Conservation (phyloP, 2,888 invertebrate species). For the Lochmaea capreae region DNA sequence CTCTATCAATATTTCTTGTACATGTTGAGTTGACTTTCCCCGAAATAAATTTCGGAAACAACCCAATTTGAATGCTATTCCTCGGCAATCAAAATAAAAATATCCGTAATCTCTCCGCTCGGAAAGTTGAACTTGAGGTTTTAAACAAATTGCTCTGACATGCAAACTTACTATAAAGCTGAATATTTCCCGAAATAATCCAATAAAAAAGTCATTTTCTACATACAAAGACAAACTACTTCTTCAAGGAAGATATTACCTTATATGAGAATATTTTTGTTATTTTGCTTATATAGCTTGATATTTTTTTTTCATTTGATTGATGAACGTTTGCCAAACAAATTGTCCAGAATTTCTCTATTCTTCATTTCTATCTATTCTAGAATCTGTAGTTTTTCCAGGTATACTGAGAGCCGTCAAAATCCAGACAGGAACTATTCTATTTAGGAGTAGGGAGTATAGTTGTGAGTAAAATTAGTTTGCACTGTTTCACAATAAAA, state of each 20-base stretch:
- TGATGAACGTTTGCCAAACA: not conserved
- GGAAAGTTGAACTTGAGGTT: constrained; percentile 36
- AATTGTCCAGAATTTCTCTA: not conserved
- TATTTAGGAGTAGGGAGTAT: no score
- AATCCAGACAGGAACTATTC: no score
- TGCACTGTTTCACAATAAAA: no score
- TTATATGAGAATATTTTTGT: constrained; percentile 11
- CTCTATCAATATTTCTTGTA: no score
- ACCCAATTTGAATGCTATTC: not conserved
- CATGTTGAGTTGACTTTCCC: no score
- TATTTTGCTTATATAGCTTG: not conserved
- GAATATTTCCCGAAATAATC: constrained; percentile 51
- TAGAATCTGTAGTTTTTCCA: no score
- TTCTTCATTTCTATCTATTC: no score
- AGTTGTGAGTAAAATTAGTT: no score
- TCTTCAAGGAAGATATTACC: constrained; percentile 36
- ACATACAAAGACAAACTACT: constrained; percentile 48
- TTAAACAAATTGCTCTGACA: constrained; percentile 49
- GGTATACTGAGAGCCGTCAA: no score
- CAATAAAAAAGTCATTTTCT: constrained; percentile 51
- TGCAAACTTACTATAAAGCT: constrained; percentile 49
- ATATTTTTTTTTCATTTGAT: not conserved
- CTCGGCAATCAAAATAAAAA: constrained; percentile 8
- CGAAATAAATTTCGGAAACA: not conserved
- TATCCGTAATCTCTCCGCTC: constrained; percentile 17